A percentile compares a stretch with the other conserved stretches of the same genome.
Conservation (phyloP, 2,797 vertebrate genomes). For the Falco naumanni region DNA sequence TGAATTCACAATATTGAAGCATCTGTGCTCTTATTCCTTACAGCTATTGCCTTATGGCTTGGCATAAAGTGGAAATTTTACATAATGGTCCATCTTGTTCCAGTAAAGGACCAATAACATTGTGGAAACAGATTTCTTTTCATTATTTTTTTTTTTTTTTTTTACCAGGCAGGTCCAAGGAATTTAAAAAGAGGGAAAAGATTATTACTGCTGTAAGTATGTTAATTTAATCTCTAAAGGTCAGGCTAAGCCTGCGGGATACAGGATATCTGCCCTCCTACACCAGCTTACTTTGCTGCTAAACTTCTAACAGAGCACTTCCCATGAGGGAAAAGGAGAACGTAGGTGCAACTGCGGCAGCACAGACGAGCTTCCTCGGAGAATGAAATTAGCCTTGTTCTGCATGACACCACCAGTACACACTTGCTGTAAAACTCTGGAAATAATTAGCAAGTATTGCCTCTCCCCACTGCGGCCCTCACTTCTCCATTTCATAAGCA, state of each 20-base stretch:
- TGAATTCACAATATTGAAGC: background rate
- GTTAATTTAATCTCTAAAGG: slow-evolving; percentile 21
- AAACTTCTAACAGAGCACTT: background rate
- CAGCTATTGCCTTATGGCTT: background rate
- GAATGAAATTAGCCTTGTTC: background rate
- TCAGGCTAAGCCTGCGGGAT: slow-evolving; percentile 16
- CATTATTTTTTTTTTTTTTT: background rate
- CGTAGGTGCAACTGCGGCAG: background rate
- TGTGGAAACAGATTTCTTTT: background rate
- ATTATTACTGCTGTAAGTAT: background rate
- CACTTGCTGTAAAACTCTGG: background rate
- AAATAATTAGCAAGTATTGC: background rate
- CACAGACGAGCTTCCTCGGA: background rate
- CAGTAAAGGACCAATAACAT: background rate
- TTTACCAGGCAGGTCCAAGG: background rate
- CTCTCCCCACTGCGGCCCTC: background rate
- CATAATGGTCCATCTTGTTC: background rate
- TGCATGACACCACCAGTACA: background rate
- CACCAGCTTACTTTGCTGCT: background rate
- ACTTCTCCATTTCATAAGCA: background rate
- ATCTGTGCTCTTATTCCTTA: background rate
- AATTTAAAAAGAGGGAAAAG: background rate
- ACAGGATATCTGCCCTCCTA: background rate
- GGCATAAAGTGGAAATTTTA: background rate
- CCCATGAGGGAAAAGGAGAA: background rate